Evolutionary conservation across 2,113 vertebrate species (phyloP).

Genomic region (Synchiropus splendidus): DNA sequence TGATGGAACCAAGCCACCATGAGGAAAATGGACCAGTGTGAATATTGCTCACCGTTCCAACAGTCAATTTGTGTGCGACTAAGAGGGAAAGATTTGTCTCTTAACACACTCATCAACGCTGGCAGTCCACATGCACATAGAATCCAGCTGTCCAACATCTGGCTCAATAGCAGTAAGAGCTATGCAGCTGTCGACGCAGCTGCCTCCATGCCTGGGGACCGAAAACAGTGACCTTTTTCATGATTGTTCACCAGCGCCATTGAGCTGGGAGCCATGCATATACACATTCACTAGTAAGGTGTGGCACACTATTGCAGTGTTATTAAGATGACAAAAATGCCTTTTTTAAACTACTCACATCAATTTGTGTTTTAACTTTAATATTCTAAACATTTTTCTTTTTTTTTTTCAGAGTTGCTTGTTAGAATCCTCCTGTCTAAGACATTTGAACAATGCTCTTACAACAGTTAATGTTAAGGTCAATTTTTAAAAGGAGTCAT

Average conservation of each 20-base stretch:
- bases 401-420: constrained; percentile 48
- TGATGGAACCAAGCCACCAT: constrained; percentile 20
- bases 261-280: neutral
- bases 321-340: constrained; percentile 4
- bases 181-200: constrained; percentile 22
- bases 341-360: constrained; percentile 15
- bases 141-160: constrained; percentile 35
- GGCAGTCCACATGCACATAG: constrained; percentile 7
- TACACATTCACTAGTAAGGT: neutral
- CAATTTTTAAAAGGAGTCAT: constrained; percentile 17
- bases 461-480: constrained; percentile 31
- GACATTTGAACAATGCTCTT: constrained; percentile 49
- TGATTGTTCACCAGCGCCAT: constrained; percentile 2
- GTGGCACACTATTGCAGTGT: neutral
- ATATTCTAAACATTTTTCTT: no score
- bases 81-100: no score
- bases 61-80: no score
- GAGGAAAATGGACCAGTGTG: no score
- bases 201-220: constrained; percentile 10
- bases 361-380: constrained; percentile 54
- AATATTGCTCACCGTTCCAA: no score
- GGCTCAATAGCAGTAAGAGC: constrained; percentile 36
- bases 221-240: constrained; percentile 18
- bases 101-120: no score
- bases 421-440: constrained; percentile 45